These are phyloP conservation scores for Pristionchus japonicus DNA, from an alignment of 2,888 invertebrate species.

Conservation along the genomic window DNA sequence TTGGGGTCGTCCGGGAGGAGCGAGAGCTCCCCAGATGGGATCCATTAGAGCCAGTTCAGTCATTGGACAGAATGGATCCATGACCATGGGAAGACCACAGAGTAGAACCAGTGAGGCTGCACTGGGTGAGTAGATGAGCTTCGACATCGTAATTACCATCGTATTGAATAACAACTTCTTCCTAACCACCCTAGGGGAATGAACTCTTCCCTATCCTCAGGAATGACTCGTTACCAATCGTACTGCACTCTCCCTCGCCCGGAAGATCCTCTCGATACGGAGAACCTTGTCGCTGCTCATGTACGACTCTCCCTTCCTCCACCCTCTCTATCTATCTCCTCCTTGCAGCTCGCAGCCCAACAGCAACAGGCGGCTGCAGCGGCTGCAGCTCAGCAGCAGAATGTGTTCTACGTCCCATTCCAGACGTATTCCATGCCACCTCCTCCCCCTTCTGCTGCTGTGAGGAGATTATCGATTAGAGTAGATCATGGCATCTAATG, in stretches of 20 bases:
- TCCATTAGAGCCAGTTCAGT: background rate
- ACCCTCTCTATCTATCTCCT: background rate
- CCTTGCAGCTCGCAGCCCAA: conserved; percentile 6
- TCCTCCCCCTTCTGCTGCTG: conserved; percentile 34
- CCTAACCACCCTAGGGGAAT: too few species aligned
- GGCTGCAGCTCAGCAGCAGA: background rate
- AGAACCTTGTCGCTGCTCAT: conserved; percentile 21
- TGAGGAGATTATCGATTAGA: too few species aligned
- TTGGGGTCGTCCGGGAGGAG: conserved; percentile 42
- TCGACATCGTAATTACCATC: too few species aligned
- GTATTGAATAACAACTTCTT: too few species aligned
- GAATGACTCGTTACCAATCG: conserved; percentile 44
- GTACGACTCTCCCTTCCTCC: background rate
- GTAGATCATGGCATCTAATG: too few species aligned
- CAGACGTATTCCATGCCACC: conserved; percentile 34
- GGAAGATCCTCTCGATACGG: conserved; percentile 42
- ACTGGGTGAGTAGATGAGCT: background rate
- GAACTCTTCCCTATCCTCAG: background rate
- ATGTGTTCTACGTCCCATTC: conserved; percentile 48
- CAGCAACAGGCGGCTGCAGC: background rate
- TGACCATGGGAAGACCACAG: conserved; percentile 46
- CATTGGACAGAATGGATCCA: conserved; percentile 7
- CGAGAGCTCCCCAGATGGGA: conserved; percentile 33
- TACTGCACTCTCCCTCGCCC: conserved; percentile 46
- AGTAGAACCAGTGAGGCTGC: conserved; percentile 41